phyloP scores from a whole-genome alignment of 2,113 vertebrate genomes.

The Coracopsis vasa region DNA sequence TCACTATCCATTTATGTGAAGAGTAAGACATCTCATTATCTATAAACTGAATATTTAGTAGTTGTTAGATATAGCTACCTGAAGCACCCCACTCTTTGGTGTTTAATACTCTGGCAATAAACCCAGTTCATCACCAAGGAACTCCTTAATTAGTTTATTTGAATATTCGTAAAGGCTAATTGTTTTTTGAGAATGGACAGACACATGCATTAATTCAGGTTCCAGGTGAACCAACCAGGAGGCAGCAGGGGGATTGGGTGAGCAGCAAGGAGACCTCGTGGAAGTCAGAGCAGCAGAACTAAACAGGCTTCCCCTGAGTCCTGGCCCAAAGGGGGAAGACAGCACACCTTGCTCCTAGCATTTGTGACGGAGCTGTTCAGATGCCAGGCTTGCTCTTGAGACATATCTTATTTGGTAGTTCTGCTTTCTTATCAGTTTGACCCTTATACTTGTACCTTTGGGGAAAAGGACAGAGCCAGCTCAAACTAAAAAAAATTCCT shows the following conservation, averaged over 20 bases:
- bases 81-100: not conserved
- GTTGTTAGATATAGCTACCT: not conserved
- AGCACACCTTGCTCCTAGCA: not conserved
- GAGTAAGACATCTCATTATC: not conserved
- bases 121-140: not conserved
- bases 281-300: not conserved
- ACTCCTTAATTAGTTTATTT: not conserved
- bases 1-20: not conserved
- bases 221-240: not conserved
- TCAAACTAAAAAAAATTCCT: not conserved
- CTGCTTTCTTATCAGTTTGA: not conserved
- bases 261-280: rapidly evolving
- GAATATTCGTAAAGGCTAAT: not conserved
- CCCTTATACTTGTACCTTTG: not conserved
- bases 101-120: not conserved
- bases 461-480: not conserved
- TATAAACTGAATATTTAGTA: not conserved
- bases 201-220: not conserved
- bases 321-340: rapidly evolving
- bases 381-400: not conserved
- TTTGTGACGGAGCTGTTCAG: not conserved
- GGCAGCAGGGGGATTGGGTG: rapidly evolving
- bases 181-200: not conserved
- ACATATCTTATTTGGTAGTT: not conserved
- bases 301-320: not conserved